A percentile compares a stretch with the other conserved stretches of the same genome.
These are phyloP conservation scores for Cerastis rubricosa DNA, from an alignment of 2,888 invertebrate species.

Conservation along the genomic window DNA sequence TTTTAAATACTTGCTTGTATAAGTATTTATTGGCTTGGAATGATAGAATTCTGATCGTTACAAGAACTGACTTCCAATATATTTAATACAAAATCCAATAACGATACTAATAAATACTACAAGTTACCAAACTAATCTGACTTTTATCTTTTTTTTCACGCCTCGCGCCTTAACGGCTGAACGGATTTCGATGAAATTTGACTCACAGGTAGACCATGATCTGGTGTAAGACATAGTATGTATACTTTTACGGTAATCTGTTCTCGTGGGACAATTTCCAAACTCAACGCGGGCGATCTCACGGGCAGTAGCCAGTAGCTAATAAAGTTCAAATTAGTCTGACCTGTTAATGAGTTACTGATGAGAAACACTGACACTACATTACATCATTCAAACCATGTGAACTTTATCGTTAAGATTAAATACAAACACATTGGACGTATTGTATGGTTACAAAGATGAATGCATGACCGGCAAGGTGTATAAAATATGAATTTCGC, in stretches of 20 bases:
- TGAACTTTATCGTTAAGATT: slow-evolving; percentile 42
- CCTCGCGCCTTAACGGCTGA: background rate
- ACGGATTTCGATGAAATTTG: background rate
- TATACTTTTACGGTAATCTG: background rate
- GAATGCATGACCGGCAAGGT: slow-evolving; percentile 43
- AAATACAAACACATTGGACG: slow-evolving; percentile 46
- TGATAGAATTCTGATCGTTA: slow-evolving; percentile 18
- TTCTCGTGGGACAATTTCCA: background rate
- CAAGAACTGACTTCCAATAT: slow-evolving; percentile 31
- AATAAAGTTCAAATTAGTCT: slow-evolving; percentile 20
- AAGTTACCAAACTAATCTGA: background rate
- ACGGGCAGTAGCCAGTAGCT: background rate
- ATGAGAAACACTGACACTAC: slow-evolving; percentile 51
- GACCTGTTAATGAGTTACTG: slow-evolving; percentile 42
- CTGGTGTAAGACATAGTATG: background rate
- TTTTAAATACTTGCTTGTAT: slow-evolving; percentile 37
- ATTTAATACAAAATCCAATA: slow-evolving; percentile 5
- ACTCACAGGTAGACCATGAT: background rate
- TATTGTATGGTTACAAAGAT: slow-evolving; percentile 48
- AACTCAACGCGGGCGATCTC: background rate
- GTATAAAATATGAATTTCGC: slow-evolving; percentile 4
- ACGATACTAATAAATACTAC: background rate
- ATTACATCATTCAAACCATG: slow-evolving; percentile 61
- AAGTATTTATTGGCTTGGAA: slow-evolving; percentile 28
- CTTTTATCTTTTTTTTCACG: background rate